Percentiles rank a stretch among this genome's conserved stretches.
Evolutionary conservation across 2,797 vertebrate genomes (phyloP).

Genomic region (Clarias pachynema): DNA sequence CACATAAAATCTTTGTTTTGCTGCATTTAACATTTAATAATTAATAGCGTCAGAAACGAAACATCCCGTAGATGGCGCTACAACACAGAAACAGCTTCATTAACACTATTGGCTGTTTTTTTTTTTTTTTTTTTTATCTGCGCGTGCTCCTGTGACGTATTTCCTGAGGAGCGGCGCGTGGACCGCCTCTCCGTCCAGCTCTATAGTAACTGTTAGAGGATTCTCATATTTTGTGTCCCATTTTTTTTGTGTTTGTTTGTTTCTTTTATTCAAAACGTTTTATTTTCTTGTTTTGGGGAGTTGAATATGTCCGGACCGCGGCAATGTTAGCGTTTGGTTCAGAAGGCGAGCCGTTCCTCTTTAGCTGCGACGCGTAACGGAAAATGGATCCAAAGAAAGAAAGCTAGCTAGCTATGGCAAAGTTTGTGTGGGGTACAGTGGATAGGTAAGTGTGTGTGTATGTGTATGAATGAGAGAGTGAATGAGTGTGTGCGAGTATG

Average conservation of each 20-base stretch:
- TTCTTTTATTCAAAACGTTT: not conserved
- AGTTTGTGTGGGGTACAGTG: constrained; percentile 51
- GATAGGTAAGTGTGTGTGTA: constrained; percentile 28
- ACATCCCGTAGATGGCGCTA: constrained; percentile 9
- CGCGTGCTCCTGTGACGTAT: constrained; percentile 75
- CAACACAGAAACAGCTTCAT: not conserved
- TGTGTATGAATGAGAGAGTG: constrained; percentile 39
- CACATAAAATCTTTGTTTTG: not conserved
- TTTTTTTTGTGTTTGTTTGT: constrained; percentile 59
- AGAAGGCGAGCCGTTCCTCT: constrained; percentile 24
- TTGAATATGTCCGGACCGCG: not conserved
- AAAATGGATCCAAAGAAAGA: constrained; percentile 32
- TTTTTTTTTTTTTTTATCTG: constrained; percentile 22
- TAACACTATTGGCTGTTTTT: not conserved
- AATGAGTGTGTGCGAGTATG: constrained; percentile 29
- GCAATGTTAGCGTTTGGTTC: constrained; percentile 23
- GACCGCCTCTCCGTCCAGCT: constrained; percentile 65
- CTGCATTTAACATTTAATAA: not conserved
- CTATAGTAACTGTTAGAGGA: not conserved
- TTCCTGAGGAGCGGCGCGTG: constrained; percentile 78
- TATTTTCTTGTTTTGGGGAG: not conserved
- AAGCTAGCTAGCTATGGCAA: constrained; percentile 49
- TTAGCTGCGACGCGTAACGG: constrained; percentile 39
- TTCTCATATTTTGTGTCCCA: constrained; percentile 59
- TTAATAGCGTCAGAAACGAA: too few relatives aligned